Evolutionary conservation across 2,113 vertebrate genomes (phyloP), one percentile per base, ranked within the genome.

Genomic region (Pseudorectes ferrugineus): DNA sequence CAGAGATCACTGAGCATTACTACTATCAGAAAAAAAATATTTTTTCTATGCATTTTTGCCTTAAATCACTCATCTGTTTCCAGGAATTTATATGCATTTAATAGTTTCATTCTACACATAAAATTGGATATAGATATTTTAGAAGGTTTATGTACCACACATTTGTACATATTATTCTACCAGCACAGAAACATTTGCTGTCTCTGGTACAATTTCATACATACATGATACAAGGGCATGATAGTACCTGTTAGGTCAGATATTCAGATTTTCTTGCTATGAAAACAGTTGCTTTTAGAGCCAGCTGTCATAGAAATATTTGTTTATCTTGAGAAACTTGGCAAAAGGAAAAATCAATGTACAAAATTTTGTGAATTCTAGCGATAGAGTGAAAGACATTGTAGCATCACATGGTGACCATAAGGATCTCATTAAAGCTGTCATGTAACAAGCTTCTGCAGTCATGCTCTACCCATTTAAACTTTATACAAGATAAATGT

Each of bases 361-460:
- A 92, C 42, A 71, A 92, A 87, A 83, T 63, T n/a, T 72, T 88
- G 77, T 71, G 52, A 29, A 73, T 86, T 84, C 36, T 51, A 51
- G 20, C 88, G 19, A 12, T 36, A 52, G 26, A 90, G 22, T 18
- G 55, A 42, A 81, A 51, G 54, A 83, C 38, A 51, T 25, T 55
- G 10, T 49, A 83, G 26, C 63, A 86, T 96, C 88, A 86, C 82
- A 92, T 78, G 74, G 79, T 10, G n/a, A 63, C 66, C 92, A 92
- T 84, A 83, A 85, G 94, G 38, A 70, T 85, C 57, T 73, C 38
- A 78, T 96, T 95, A 84, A 96, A 97, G 57, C 25, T 46, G 62
- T 57, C 58, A 15, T 85, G 51, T 80, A 85, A 87, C 52, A 58
- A 62, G 28, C 68, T 92, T 35, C 65, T 66, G 51, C 28, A 92